Conservation (phyloP, 2,888 invertebrate species). For the Agriopis aurantiaria region DNA sequence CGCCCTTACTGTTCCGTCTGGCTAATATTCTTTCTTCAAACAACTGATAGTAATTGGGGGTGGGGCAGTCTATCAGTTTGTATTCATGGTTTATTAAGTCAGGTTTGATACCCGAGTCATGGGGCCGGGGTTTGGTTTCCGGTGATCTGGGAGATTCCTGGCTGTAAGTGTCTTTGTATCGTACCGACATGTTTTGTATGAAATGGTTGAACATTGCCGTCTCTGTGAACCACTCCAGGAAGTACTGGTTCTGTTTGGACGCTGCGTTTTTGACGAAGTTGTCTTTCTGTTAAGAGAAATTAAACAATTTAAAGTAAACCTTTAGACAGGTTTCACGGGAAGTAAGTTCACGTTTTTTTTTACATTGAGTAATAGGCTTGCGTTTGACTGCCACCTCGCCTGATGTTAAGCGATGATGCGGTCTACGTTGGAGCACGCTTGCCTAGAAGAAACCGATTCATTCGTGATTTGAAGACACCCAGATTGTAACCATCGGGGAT, state of each 20-base stretch:
- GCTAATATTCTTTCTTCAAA: slow-evolving; percentile 67
- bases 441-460: too few relatives aligned
- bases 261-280: slow-evolving; percentile 88
- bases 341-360: too few relatives aligned
- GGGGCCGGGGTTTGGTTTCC: slow-evolving; percentile 25
- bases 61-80: slow-evolving; percentile 70
- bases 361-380: too few relatives aligned
- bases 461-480: too few relatives aligned
- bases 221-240: slow-evolving; percentile 95
- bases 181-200: slow-evolving; percentile 83
- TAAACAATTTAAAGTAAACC: background rate
- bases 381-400: too few relatives aligned
- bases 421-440: too few relatives aligned
- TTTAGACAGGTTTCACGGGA: too few relatives aligned
- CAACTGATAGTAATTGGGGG: slow-evolving; percentile 77
- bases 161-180: slow-evolving; percentile 48
- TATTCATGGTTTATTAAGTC: slow-evolving; percentile 19
- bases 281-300: slow-evolving; percentile 88
- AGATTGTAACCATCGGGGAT: too few relatives aligned
- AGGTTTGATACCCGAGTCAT: background rate
- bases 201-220: slow-evolving; percentile 95
- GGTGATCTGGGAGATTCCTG: slow-evolving; percentile 29
- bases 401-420: too few relatives aligned
- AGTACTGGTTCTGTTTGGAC: slow-evolving; percentile 89
- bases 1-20: slow-evolving; percentile 57